Conservation (phyloP, 2,113 vertebrate genomes). For the Lepus timidus region DNA sequence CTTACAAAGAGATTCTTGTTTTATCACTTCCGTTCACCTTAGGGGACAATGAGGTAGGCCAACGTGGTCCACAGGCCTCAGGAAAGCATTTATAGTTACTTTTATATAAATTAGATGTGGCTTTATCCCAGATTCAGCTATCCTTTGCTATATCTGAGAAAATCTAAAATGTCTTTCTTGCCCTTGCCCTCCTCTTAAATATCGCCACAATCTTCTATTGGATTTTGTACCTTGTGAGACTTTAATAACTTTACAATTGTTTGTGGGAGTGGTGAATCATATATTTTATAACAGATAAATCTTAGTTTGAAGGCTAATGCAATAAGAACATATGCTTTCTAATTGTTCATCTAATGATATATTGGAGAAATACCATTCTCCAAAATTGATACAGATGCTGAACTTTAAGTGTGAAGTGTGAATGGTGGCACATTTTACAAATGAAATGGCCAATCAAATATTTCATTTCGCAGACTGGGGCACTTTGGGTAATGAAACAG, state of each 20-base stretch:
- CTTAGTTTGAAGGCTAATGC: constrained; percentile 18
- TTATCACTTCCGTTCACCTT: constrained; percentile 64
- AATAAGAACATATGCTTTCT: background rate
- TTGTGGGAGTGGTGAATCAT: background rate
- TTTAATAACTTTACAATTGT: constrained; percentile 49
- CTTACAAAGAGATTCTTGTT: constrained; percentile 59
- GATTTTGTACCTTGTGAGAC: background rate
- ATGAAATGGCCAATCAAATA: background rate
- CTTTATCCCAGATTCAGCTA: constrained; percentile 33
- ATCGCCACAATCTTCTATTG: background rate
- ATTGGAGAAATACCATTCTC: background rate
- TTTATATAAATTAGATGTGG: constrained; percentile 49
- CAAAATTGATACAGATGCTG: constrained; percentile 8
- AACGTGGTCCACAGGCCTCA: constrained; percentile 18
- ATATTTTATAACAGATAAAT: constrained; percentile 23
- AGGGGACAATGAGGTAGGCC: constrained; percentile 58
- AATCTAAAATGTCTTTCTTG: constrained; percentile 9
- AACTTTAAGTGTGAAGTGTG: constrained; percentile 28
- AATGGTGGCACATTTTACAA: constrained; percentile 16
- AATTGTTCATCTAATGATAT: background rate
- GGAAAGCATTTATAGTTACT: constrained; percentile 56
- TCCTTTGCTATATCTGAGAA: background rate
- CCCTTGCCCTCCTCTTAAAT: background rate
- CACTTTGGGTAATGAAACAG: background rate
- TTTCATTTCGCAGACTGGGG: background rate